These are phyloP conservation scores for Chaunax sp. DNA, from an alignment of 2,797 vertebrate species.

Conservation along the genomic window DNA sequence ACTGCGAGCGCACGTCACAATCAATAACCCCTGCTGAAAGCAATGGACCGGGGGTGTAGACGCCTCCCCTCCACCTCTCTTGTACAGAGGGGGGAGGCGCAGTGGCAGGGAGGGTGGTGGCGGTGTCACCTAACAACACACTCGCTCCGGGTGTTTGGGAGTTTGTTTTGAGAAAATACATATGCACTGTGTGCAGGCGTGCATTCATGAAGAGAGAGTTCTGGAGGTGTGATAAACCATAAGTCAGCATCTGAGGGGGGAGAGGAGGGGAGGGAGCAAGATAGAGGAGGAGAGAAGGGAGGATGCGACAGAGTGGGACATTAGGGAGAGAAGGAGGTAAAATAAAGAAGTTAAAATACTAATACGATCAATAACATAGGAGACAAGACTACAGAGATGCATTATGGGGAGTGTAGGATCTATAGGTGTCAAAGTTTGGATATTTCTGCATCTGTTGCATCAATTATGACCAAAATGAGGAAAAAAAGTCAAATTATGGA, in stretches of 20 bases:
- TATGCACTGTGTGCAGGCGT: slow-evolving; percentile 59
- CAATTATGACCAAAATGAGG: too few relatives aligned
- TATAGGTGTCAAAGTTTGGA: too few relatives aligned
- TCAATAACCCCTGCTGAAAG: slow-evolving; percentile 85
- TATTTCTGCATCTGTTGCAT: too few relatives aligned
- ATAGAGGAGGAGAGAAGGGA: too few relatives aligned
- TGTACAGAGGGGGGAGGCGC: slow-evolving; percentile 1
- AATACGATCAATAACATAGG: not conserved
- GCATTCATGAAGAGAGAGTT: slow-evolving; percentile 49
- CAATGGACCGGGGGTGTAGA: slow-evolving; percentile 67
- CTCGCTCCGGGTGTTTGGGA: slow-evolving; percentile 58
- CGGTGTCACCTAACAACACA: slow-evolving; percentile 64
- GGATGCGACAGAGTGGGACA: too few relatives aligned
- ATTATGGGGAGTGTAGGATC: not conserved
- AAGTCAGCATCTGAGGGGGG: slow-evolving; percentile 9
- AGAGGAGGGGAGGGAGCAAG: not conserved
- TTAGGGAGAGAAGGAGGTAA: too few relatives aligned
- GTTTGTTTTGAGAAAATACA: slow-evolving; percentile 70
- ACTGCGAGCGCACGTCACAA: slow-evolving; percentile 88
- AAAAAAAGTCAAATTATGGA: too few relatives aligned
- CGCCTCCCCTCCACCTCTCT: slow-evolving; percentile 50
- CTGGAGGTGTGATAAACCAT: slow-evolving; percentile 52
- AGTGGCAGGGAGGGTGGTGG: not conserved
- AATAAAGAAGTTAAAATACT: too few relatives aligned
- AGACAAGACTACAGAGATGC: not conserved